phyloP scores from a whole-genome alignment of 1,140 invertebrate genomes.

The Cryptotermes secundus region DNA sequence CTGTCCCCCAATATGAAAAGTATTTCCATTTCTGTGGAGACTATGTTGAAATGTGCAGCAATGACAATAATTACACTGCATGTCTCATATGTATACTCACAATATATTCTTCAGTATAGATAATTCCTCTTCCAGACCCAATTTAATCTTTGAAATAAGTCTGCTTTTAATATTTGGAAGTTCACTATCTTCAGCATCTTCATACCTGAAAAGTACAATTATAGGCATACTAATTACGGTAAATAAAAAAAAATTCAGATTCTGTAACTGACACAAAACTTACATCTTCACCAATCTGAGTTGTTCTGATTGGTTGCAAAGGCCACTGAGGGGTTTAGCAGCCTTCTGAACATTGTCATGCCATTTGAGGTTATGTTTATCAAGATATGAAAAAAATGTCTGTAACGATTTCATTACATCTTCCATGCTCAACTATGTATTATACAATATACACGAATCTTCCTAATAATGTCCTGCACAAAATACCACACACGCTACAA shows the following conservation, averaged over 20 bases:
- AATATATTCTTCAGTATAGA: neutral
- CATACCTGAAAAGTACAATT: neutral
- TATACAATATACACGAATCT: neutral
- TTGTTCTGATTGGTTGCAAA: constrained; percentile 26
- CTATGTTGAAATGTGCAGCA: no score
- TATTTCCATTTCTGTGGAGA: no score
- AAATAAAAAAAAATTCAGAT: no score
- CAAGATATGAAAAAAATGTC: neutral
- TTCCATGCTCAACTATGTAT: constrained; percentile 11
- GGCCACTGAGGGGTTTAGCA: neutral
- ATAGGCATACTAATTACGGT: neutral
- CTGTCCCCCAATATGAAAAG: no score
- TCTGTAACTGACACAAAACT: neutral
- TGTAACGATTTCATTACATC: neutral
- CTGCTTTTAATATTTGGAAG: constrained; percentile 8
- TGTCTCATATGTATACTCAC: no score
- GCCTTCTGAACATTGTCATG: constrained; percentile 9
- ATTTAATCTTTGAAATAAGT: constrained; percentile 13
- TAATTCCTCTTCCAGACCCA: neutral
- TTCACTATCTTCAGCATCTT: neutral
- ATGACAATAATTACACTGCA: no score
- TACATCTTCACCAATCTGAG: constrained; percentile 23
- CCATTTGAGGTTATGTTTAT: constrained; percentile 22
- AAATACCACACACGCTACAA: neutral
- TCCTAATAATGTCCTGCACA: neutral